Percentiles rank a stretch among this genome's conserved stretches.
Conservation (phyloP, 2,113 vertebrate species). For the Machaerirhynchus nigripectus region DNA sequence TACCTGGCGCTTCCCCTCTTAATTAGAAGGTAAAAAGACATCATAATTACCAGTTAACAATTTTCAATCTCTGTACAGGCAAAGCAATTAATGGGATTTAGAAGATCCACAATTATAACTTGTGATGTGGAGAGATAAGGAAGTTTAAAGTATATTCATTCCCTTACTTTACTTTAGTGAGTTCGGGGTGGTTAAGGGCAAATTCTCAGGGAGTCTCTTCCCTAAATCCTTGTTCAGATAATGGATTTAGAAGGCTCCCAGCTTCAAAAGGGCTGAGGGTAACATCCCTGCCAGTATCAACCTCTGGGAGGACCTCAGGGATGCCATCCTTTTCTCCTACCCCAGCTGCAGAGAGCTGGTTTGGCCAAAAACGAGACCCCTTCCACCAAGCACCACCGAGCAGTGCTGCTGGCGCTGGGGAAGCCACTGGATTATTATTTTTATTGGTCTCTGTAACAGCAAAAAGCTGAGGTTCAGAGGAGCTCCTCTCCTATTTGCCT, state of each 20-base stretch:
- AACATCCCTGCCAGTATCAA: background rate
- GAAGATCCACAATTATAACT: conserved; percentile 55
- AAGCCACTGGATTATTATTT: background rate
- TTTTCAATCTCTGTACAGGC: conserved; percentile 60
- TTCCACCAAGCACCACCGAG: background rate
- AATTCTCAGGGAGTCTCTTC: background rate
- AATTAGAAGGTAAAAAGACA: conserved; percentile 65
- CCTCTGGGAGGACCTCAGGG: background rate
- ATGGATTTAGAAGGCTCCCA: background rate
- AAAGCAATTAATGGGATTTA: conserved; percentile 43
- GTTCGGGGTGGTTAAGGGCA: background rate
- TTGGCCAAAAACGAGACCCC: background rate
- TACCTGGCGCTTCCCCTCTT: conserved; percentile 33
- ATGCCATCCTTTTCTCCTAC: background rate
- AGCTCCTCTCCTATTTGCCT: background rate
- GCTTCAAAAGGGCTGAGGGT: background rate
- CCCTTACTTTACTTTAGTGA: background rate
- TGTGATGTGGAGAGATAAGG: background rate
- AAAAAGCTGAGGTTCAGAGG: background rate
- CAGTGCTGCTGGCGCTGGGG: background rate
- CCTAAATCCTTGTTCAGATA: background rate
- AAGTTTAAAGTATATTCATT: background rate
- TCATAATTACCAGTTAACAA: conserved; percentile 64
- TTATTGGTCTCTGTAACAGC: background rate
- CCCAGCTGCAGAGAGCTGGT: background rate